Percentiles rank a stretch among this genome's conserved stretches.
These are phyloP conservation scores for Drosophila sp. DNA, from an alignment of 1,140 invertebrate genomes.

Conservation along the genomic window DNA sequence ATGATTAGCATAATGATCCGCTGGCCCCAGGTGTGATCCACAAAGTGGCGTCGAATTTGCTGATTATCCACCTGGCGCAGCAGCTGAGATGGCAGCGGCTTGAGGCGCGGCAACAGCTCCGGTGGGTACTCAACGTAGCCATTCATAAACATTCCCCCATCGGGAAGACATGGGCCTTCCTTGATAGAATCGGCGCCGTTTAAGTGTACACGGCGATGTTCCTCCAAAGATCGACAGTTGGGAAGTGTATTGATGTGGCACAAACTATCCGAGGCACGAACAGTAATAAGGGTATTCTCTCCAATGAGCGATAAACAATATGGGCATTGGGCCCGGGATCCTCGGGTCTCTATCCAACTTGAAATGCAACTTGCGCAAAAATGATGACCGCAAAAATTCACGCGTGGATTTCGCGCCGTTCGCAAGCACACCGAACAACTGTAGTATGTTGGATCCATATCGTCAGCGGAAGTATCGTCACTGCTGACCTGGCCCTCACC, in stretches of 20 bases:
- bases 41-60: neutral
- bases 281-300: conserved; percentile 38
- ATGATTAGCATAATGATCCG: conserved; percentile 22
- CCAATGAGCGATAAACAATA: conserved; percentile 47
- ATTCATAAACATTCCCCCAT: conserved; percentile 11
- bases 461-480: neutral
- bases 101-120: conserved; percentile 28
- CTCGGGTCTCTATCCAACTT: conserved; percentile 29
- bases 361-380: conserved; percentile 49
- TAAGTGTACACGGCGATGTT: conserved; percentile 11
- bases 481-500: neutral
- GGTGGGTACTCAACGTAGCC: conserved; percentile 4
- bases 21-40: neutral
- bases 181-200: neutral
- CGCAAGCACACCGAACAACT: conserved; percentile 51
- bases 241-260: neutral
- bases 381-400: conserved; percentile 55
- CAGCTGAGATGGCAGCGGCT: conserved; percentile 33
- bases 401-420: conserved; percentile 22
- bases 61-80: neutral
- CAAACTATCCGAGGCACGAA: neutral
- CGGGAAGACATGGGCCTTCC: conserved; percentile 6
- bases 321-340: conserved; percentile 31
- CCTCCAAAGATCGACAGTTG: conserved; percentile 3
- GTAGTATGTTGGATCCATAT: neutral